Evolutionary conservation across 2,797 vertebrate species (phyloP).

Genomic region (Poecilia velifera): DNA sequence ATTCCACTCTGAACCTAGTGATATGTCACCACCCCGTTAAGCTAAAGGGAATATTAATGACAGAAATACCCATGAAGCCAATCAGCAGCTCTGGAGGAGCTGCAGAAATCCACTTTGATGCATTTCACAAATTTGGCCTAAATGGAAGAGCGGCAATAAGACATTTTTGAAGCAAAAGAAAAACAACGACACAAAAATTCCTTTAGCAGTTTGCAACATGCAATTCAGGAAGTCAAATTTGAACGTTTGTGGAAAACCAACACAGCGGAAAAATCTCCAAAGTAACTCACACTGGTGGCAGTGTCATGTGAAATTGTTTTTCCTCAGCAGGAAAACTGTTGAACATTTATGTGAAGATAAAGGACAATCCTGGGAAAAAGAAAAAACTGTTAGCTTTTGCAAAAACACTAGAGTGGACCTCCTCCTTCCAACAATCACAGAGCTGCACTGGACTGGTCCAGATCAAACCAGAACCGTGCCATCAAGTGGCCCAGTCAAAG

Average conservation of each 20-base stretch:
- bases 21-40: not conserved
- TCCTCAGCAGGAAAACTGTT: not conserved
- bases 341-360: not conserved
- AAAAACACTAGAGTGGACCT: not conserved
- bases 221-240: not conserved
- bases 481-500: conserved; percentile 1
- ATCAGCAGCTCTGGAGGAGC: not conserved
- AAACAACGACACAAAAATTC: not conserved
- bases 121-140: not conserved
- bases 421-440: not conserved
- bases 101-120: not conserved
- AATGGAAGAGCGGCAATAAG: not conserved
- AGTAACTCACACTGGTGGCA: not conserved
- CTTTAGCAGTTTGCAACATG: not conserved
- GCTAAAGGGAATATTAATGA: not conserved
- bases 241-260: not conserved
- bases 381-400: not conserved
- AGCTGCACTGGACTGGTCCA: not conserved
- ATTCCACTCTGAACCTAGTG: not conserved
- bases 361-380: not conserved
- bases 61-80: not conserved
- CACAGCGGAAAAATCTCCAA: not conserved
- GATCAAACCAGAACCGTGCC: not conserved
- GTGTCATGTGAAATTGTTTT: not conserved
- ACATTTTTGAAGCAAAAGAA: not conserved